Evolutionary conservation across 53 echinoderm and acorn worm genomes (phyloP).

Genomic region (Hippasteria phrygiana): DNA sequence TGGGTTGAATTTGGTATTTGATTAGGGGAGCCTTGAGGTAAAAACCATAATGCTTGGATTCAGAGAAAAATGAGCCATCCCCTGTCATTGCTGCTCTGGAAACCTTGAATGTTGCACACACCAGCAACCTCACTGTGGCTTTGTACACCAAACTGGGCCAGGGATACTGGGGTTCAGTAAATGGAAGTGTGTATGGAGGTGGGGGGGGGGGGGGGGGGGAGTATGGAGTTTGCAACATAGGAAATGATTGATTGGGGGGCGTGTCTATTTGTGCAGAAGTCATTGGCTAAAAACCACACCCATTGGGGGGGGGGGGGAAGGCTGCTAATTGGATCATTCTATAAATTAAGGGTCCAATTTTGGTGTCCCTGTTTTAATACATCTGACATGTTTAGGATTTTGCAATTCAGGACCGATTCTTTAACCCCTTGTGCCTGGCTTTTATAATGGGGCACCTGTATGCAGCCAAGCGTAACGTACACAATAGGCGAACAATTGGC

Average conservation of each 20-base stretch:
- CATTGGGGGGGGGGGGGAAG: background rate
- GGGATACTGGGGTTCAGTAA: background rate
- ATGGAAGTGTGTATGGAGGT: background rate
- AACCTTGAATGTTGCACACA: conserved; percentile 20
- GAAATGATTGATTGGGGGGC: conserved; percentile 28
- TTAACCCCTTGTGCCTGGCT: too few species aligned
- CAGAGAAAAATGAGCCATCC: background rate
- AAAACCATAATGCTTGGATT: conserved; percentile 26
- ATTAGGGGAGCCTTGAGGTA: conserved; percentile 12
- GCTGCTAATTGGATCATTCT: background rate
- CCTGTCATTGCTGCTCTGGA: conserved; percentile 7
- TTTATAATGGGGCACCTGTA: too few species aligned
- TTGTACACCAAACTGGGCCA: background rate
- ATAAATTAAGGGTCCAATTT: too few species aligned
- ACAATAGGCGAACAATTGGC: too few species aligned
- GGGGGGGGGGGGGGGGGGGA: background rate
- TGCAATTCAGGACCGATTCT: too few species aligned
- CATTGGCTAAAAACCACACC: conserved; percentile 38
- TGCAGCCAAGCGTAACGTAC: too few species aligned
- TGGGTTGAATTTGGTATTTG: too few species aligned
- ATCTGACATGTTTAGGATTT: too few species aligned
- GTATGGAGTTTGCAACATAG: conserved; percentile 7
- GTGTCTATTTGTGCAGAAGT: background rate
- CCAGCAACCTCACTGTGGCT: background rate
- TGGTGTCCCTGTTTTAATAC: too few species aligned